These are phyloP conservation scores for Adelphocoris suturalis DNA, from an alignment of 2,888 invertebrate genomes.

Conservation along the genomic window DNA sequence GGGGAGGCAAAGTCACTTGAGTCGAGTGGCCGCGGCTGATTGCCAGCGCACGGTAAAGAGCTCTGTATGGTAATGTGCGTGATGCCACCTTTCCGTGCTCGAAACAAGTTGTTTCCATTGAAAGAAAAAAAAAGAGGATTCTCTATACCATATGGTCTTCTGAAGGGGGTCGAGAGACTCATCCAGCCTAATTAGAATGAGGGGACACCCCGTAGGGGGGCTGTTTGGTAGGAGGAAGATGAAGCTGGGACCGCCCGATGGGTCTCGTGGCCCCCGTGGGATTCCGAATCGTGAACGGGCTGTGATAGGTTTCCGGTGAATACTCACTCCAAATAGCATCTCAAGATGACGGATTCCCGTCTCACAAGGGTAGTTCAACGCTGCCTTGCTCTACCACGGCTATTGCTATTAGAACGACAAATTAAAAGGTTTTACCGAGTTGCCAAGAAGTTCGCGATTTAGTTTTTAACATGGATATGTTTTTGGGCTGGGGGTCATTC, in stretches of 20 bases:
- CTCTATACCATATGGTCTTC: slow-evolving; percentile 1
- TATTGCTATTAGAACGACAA: no score
- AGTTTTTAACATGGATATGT: no score
- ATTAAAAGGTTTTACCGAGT: no score
- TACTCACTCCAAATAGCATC: background rate
- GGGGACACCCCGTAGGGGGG: background rate
- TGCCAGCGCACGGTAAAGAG: background rate
- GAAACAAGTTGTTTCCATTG: background rate
- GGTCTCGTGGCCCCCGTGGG: background rate
- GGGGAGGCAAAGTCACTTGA: slow-evolving; percentile 4
- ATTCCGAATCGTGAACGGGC: background rate
- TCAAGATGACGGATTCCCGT: no score
- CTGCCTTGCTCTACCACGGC: no score
- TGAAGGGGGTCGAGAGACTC: background rate
- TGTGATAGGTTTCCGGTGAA: background rate
- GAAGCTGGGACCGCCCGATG: slow-evolving; percentile 14
- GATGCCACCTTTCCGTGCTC: slow-evolving; percentile 37
- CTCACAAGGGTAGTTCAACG: no score
- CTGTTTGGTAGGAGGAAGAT: background rate
- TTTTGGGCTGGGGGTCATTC: no score
- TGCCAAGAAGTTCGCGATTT: no score
- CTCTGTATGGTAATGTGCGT: slow-evolving; percentile 29
- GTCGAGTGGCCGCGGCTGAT: slow-evolving; percentile 18
- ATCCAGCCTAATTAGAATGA: background rate
- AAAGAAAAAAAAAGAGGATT: background rate